phyloP scores from a whole-genome alignment of 2,888 invertebrate genomes.

The Lamproptera curius region DNA sequence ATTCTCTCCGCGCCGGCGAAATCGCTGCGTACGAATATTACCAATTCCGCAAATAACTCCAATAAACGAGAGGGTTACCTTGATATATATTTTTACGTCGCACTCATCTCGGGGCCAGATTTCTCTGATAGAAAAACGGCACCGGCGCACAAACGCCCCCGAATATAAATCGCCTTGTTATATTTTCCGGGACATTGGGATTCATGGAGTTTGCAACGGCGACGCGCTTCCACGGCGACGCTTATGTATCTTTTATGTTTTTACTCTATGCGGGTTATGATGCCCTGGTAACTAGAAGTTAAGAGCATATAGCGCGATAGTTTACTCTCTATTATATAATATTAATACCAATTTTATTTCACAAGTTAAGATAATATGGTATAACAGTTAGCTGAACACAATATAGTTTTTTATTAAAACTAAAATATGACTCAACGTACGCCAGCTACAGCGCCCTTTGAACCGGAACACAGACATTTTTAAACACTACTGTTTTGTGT shows the following conservation, averaged over 20 bases:
- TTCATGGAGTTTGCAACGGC: conserved; percentile 72
- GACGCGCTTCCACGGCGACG: conserved; percentile 50
- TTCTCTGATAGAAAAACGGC: conserved; percentile 67
- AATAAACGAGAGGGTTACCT: conserved; percentile 35
- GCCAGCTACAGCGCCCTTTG: too few relatives aligned
- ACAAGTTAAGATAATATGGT: too few relatives aligned
- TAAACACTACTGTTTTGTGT: too few relatives aligned
- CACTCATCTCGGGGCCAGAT: conserved; percentile 54
- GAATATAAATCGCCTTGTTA: conserved; percentile 77
- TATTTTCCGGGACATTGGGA: conserved; percentile 76
- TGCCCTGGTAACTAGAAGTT: too few relatives aligned
- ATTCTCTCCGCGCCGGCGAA: neutral
- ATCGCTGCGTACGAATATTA: conserved; percentile 20
- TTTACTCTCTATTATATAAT: too few relatives aligned
- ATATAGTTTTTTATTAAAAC: too few relatives aligned
- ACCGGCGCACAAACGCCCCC: conserved; percentile 52
- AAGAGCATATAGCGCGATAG: too few relatives aligned
- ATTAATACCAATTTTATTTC: too few relatives aligned
- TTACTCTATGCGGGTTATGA: too few relatives aligned
- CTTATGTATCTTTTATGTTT: conserved; percentile 29
- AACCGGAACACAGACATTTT: too few relatives aligned
- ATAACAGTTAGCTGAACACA: too few relatives aligned
- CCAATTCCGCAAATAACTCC: conserved; percentile 31
- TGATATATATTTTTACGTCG: conserved; percentile 40
- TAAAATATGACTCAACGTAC: too few relatives aligned